Conservation (phyloP, 2,797 vertebrate genomes). For the Catharus ustulatus region DNA sequence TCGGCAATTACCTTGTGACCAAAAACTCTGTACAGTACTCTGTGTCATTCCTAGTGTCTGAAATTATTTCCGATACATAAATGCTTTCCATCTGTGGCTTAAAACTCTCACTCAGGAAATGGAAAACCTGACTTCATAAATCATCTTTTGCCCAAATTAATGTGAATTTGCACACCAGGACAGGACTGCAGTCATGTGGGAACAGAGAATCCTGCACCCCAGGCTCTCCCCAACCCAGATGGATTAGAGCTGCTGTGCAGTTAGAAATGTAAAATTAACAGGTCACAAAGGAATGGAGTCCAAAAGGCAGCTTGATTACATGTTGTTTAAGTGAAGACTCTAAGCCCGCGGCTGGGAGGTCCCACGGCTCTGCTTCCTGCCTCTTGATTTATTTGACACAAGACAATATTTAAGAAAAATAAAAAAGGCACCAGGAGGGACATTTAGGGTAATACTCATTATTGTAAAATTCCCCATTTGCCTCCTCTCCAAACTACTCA, state of each 20-base stretch:
- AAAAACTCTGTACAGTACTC: neutral
- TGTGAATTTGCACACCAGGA: neutral
- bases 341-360: neutral
- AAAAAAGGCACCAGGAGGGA: neutral
- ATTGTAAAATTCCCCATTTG: neutral
- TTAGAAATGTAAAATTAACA: neutral
- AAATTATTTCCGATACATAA: neutral
- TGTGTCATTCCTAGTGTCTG: neutral
- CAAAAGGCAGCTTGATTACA: neutral
- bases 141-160: neutral
- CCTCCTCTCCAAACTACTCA: neutral
- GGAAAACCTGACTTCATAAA: slow-evolving; percentile 4
- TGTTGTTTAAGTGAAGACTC: neutral
- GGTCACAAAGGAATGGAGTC: neutral
- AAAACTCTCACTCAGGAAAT: neutral
- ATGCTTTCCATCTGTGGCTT: neutral
- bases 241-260: neutral
- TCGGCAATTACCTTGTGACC: neutral
- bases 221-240: neutral
- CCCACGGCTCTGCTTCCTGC: neutral
- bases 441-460: neutral
- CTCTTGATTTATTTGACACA: neutral
- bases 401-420: neutral
- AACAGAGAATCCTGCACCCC: neutral
- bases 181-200: neutral